Evolutionary conservation across 2,113 vertebrate species (phyloP).

Genomic region (Hemicordylus capensis): DNA sequence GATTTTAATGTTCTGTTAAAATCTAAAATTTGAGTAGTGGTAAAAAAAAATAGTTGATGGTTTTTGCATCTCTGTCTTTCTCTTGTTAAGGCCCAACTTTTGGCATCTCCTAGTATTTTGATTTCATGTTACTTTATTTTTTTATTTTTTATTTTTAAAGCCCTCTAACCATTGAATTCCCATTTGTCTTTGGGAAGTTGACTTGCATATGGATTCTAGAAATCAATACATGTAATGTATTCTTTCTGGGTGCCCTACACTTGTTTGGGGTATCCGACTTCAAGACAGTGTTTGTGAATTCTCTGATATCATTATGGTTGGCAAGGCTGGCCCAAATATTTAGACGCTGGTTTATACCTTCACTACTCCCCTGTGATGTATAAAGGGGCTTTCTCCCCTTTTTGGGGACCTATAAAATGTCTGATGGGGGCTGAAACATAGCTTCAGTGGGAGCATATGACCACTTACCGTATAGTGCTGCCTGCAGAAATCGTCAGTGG

Average conservation of each 20-base stretch:
- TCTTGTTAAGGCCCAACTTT: constrained; percentile 51
- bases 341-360: neutral
- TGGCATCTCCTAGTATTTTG: constrained; percentile 24
- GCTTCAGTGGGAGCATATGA: neutral
- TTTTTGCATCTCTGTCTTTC: constrained; percentile 59
- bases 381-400: neutral
- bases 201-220: constrained; percentile 10
- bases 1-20: constrained; percentile 84
- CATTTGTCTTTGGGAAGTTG: constrained; percentile 4
- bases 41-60: constrained; percentile 29
- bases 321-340: constrained; percentile 9
- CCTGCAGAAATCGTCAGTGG: neutral
- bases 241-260: constrained; percentile 12
- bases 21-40: constrained; percentile 71
- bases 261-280: constrained; percentile 3
- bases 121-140: constrained; percentile 24
- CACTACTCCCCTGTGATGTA: neutral
- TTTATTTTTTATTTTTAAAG: constrained; percentile 18
- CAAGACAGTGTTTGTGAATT: neutral
- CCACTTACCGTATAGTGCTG: neutral
- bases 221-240: neutral
- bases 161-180: constrained; percentile 29
- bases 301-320: constrained; percentile 20
- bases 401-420: neutral
- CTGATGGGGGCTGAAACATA: too few relatives aligned